Base-by-base conservation (phyloP, 2,113 vertebrate genomes). In the Phaethornis superciliosus region DNA sequence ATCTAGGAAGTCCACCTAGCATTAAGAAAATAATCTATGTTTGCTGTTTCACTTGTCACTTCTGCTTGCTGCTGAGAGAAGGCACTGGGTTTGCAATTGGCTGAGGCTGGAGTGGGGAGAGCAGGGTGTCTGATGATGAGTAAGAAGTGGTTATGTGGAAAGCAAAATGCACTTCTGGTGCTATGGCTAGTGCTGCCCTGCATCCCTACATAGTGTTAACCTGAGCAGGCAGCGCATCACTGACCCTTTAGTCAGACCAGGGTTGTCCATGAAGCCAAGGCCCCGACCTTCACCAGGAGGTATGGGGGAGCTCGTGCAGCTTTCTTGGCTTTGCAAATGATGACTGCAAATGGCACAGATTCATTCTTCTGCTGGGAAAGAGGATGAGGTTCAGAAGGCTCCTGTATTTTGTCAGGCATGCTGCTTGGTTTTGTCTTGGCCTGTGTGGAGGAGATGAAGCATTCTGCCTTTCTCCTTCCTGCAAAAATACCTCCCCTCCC, bases 201-300 rank as follows among this genome's bases (percentile, higher is more conserved):
- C 1, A 1, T 5, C n/a, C 24, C 33, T 37, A 8, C 0, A 1
- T 1, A 65, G 19, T 0, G 0, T 26, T 60, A 76, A 54, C 40
- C n/a, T n/a, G 46, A 62, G 55, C 13, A 55, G 58, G 52, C 63
- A 78, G 63, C 17, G 6, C 32, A 24, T 19, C 12, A 2, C 28
- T 55, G 27, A 64, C n/a, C 9, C 26, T 27, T 71, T 16, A 42
- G 62, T 8, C 18, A 44, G 52, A 37, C 19, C 14, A n/a, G 30
- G 7, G 30, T 3, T 81, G 28, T 51, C 21, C 40, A 28, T 2
- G 7, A 83, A 55, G 72, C 13, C 26, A 24, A 55, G 71, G 37
- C 28, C 19, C 35, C 60, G 26, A 12, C 56, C 5, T 4, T 84
- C 33, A 42, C 27, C 24, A 16, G 46, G 46, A 46, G 46, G 46